Conservation (phyloP, 2,797 vertebrate species). For the Pangasius djambal region DNA sequence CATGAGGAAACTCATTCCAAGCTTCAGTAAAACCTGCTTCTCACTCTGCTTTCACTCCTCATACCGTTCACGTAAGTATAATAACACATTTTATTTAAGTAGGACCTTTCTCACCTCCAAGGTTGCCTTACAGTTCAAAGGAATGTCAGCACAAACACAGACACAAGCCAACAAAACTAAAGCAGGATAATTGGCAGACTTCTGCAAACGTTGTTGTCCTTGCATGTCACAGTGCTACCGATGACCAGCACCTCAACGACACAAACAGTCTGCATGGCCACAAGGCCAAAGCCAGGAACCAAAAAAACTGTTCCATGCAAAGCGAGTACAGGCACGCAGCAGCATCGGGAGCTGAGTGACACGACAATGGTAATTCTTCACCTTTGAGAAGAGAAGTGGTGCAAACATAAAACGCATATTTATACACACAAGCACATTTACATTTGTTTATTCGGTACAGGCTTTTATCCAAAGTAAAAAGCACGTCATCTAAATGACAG, state of each 20-base stretch:
- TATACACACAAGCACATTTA: neutral
- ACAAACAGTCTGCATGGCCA: neutral
- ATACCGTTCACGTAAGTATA: neutral
- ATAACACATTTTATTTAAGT: neutral
- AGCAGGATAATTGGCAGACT: neutral
- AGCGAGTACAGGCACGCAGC: neutral
- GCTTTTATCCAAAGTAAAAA: neutral
- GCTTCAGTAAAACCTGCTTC: neutral
- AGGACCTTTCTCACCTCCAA: neutral
- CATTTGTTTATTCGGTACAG: neutral
- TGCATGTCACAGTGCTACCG: neutral
- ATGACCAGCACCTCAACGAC: neutral
- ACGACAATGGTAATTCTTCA: neutral
- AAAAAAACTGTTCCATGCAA: neutral
- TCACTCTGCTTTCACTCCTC: neutral
- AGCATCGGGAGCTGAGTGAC: neutral
- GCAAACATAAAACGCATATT: neutral
- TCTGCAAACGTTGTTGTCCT: neutral
- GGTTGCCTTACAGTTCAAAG: neutral
- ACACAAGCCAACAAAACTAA: neutral
- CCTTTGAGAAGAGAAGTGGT: neutral
- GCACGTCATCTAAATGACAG: neutral
- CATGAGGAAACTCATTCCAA: constrained; percentile 5
- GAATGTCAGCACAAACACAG: neutral
- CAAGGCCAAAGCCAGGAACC: neutral